These are phyloP conservation scores for Ectobius pallidus DNA, from an alignment of 2,888 invertebrate genomes.

Conservation along the genomic window DNA sequence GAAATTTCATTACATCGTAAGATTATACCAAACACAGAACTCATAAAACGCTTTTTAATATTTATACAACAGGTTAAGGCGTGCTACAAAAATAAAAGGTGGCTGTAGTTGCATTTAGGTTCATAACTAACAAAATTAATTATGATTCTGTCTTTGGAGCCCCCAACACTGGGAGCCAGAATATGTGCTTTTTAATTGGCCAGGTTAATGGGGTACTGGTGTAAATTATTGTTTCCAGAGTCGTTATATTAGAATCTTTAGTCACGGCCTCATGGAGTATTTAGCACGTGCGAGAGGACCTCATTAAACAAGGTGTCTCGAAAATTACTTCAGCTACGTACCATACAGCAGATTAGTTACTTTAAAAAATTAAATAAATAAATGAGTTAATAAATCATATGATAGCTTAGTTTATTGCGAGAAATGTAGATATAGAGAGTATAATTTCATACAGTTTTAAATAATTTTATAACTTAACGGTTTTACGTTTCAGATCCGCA, in stretches of 20 bases:
- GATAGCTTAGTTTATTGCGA: no score
- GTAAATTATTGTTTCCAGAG: conserved; percentile 22
- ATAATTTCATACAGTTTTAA: no score
- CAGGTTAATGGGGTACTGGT: not conserved
- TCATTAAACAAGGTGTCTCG: no score
- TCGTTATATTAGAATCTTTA: not conserved
- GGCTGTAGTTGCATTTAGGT: not conserved
- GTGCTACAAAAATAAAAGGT: conserved; percentile 3
- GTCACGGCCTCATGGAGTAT: conserved; percentile 1
- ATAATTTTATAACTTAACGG: no score
- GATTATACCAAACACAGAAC: not conserved
- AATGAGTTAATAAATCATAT: not conserved
- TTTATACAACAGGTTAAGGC: not conserved
- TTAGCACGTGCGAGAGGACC: conserved; percentile 18
- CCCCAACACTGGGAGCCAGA: not conserved
- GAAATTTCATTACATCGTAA: not conserved
- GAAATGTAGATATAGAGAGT: no score
- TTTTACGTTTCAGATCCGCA: no score
- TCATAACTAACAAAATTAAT: conserved; percentile 7
- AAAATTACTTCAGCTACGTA: no score
- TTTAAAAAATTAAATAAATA: not conserved
- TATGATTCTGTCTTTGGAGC: not conserved
- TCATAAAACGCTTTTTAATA: not conserved
- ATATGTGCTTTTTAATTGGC: conserved; percentile 17
- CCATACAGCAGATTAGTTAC: no score